Percentiles rank a stretch among this genome's conserved stretches.
Evolutionary conservation across 2,113 vertebrate species (phyloP).

Genomic region (Panthera uncia): DNA sequence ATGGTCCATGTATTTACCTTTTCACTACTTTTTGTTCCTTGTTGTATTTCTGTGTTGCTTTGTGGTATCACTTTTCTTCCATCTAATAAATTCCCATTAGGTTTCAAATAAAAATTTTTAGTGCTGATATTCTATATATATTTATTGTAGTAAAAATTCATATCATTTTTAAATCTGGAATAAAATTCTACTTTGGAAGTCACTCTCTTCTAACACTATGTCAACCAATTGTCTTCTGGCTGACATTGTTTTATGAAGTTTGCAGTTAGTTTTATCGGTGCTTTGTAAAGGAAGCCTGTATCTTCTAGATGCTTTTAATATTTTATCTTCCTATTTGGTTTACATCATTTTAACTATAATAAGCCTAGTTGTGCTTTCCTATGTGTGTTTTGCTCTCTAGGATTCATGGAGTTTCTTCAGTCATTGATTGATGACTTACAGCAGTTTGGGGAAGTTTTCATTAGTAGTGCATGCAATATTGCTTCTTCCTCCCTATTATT

Average conservation of each 20-base stretch:
- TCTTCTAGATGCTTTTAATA: neutral
- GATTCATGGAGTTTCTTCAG: neutral
- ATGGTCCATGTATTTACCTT: neutral
- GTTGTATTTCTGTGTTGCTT: neutral
- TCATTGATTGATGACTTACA: neutral
- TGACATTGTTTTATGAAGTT: neutral
- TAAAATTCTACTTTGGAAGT: neutral
- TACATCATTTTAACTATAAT: neutral
- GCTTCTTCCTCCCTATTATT: neutral
- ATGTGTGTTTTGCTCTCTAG: neutral
- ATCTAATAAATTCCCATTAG: neutral
- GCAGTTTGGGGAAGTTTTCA: neutral
- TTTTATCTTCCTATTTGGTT: neutral
- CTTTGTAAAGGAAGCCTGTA: neutral
- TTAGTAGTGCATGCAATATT: neutral
- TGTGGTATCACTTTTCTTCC: neutral
- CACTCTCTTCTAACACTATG: neutral
- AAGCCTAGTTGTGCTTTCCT: neutral
- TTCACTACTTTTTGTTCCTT: neutral
- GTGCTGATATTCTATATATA: neutral
- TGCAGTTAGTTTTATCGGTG: neutral
- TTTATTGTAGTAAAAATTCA: neutral
- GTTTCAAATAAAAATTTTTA: neutral
- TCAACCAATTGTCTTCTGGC: neutral
- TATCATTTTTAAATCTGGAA: neutral